These are phyloP conservation scores for Muscidifurax raptorellus DNA, from an alignment of 1,140 invertebrate species.

Conservation along the genomic window DNA sequence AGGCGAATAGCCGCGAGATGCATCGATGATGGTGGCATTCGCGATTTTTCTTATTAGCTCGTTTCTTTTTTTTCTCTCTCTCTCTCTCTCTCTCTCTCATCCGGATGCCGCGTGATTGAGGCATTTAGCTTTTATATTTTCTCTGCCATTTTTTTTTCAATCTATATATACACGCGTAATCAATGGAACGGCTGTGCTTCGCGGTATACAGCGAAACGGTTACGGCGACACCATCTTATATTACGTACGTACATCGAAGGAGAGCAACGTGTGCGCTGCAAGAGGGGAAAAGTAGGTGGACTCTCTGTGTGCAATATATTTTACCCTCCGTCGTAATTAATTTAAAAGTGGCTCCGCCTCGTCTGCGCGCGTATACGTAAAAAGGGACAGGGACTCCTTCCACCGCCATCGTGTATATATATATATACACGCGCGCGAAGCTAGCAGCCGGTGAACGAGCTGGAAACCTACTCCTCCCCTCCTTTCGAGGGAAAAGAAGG, in stretches of 20 bases:
- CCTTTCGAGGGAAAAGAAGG: constrained; percentile 7
- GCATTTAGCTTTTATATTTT: too few relatives aligned
- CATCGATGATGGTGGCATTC: not conserved
- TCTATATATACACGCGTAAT: not conserved
- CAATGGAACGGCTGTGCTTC: not conserved
- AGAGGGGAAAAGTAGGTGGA: constrained; percentile 12
- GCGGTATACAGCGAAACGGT: not conserved
- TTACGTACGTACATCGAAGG: not conserved
- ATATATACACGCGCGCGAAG: not conserved
- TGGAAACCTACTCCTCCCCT: not conserved
- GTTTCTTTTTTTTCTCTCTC: too few relatives aligned
- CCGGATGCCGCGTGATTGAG: too few relatives aligned
- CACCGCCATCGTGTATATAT: not conserved
- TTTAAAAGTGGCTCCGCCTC: constrained; percentile 35
- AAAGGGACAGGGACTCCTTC: not conserved
- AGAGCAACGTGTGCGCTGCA: not conserved
- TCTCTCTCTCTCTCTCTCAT: not conserved
- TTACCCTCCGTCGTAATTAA: constrained; percentile 46
- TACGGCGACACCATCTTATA: not conserved
- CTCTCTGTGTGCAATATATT: constrained; percentile 20
- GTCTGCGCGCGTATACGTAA: not conserved
- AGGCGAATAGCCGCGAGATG: not conserved
- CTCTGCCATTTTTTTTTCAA: not conserved
- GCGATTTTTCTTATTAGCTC: not conserved
- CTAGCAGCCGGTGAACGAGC: constrained; percentile 22